Evolutionary conservation across 2,113 vertebrate genomes (phyloP).

Genomic region (Xerus inauris): DNA sequence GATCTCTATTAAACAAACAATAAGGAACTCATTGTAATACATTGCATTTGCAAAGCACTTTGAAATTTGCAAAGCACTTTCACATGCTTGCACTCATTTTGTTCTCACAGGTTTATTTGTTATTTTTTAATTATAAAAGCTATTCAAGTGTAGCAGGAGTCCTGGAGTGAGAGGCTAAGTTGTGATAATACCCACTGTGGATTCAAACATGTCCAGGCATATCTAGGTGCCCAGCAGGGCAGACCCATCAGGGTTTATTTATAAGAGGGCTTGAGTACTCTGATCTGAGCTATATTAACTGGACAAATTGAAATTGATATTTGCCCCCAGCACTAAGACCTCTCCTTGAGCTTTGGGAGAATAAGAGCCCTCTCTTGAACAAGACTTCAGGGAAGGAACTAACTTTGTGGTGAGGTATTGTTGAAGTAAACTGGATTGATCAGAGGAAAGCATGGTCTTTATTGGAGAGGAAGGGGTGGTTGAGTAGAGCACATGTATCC

Average conservation of each 20-base stretch:
- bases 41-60: conserved; percentile 40
- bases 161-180: conserved; percentile 10
- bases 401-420: not conserved
- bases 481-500: not conserved
- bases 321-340: not conserved
- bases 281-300: conserved; percentile 38
- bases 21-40: conserved; percentile 32
- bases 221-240: not conserved
- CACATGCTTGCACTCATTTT: conserved; percentile 38
- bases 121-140: conserved; percentile 64
- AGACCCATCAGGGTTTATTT: not conserved
- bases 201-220: conserved; percentile 11
- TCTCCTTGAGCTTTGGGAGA: not conserved
- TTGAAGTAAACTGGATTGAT: not conserved
- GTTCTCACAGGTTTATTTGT: conserved; percentile 10
- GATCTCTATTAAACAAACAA: conserved; percentile 40
- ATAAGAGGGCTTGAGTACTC: not conserved
- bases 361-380: not conserved
- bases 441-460: not conserved
- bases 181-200: not conserved
- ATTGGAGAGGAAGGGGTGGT: not conserved
- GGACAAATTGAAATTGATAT: conserved; percentile 17
- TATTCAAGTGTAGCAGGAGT: not conserved
- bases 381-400: conserved; percentile 26
- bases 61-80: conserved; percentile 42